Evolutionary conservation across 2,888 invertebrate species (phyloP), one percentile per base, ranked within the genome.

Genomic region (Troides oblongomaculatus): DNA sequence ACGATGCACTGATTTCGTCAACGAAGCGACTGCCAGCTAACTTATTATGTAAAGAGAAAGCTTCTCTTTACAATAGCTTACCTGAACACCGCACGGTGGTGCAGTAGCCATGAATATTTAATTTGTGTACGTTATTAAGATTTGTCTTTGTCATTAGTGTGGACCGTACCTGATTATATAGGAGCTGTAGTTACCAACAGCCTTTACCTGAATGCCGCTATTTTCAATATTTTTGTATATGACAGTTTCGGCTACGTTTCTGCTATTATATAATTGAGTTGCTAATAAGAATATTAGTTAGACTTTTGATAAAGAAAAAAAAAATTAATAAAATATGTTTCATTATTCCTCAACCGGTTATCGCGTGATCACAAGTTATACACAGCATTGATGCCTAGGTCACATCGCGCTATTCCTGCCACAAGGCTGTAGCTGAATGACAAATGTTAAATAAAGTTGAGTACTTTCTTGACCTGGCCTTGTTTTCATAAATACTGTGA

Each of bases 1-100:
- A 68, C 75, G 77, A 76, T 89, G 88, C 84, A 89, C 89, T 87
- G 87, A 87, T 89, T 89, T 89, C 89, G 88, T 89, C 88, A 88
- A 88, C 83, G 72, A 71, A 74, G 74, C 81, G 78, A 81, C 80
- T 82, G 79, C 79, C 83, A 80, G 80, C 79, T 79, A 78, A 77
- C 72, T 79, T 79, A 82, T 89, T 88, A 88, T 85, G 85, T 86
- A 89, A 90, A 83, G 88, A 86, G 89, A 89, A 89, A 89, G 88
- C 82, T 81, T 75, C 78, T 76, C 78, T 78, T 77, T 78, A 81
- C 81, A 81, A 81, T 82, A 81, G 80, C 72, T 71, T 70, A 72
- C 72, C 69, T 72, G 71, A 71, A 69, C 72, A 71, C 39, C 58
- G 30, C 53, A 59, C 46, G 21, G 46, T 57, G 64, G 58, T 57